Percentiles rank a stretch among this genome's conserved stretches.
Conservation (phyloP, 2,888 invertebrate genomes). For the Eupithecia vulgata region DNA sequence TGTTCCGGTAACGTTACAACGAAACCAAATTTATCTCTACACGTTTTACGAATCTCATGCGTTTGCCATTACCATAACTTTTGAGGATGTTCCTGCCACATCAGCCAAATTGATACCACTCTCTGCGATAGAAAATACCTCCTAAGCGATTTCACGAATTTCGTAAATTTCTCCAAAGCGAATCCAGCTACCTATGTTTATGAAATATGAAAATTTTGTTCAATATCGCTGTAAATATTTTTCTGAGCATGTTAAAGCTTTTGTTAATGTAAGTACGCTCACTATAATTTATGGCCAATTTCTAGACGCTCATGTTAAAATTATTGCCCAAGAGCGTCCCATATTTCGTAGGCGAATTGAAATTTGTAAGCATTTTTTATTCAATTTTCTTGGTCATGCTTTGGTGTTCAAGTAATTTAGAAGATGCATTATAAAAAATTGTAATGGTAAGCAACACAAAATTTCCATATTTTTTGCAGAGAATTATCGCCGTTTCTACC, state of each 20-base stretch:
- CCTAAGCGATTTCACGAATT: not conserved
- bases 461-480: not conserved
- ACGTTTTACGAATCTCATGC: slow-evolving; percentile 24
- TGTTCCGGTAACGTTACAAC: slow-evolving; percentile 24
- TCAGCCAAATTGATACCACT: slow-evolving; percentile 30
- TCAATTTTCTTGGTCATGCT: slow-evolving; percentile 28
- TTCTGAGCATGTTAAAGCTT: slow-evolving; percentile 28
- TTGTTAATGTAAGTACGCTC: slow-evolving; percentile 35
- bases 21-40: slow-evolving; percentile 26
- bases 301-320: slow-evolving; percentile 48
- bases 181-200: not conserved
- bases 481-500: not conserved
- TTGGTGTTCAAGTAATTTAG: slow-evolving; percentile 4
- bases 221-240: slow-evolving; percentile 27
- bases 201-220: not conserved
- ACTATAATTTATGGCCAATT: slow-evolving; percentile 48
- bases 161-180: not conserved
- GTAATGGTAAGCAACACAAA: not conserved
- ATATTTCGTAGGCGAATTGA: slow-evolving; percentile 45
- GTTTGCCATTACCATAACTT: slow-evolving; percentile 28
- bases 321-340: slow-evolving; percentile 40
- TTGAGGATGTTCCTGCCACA: slow-evolving; percentile 19
- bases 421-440: not conserved
- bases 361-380: slow-evolving; percentile 42
- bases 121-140: slow-evolving; percentile 12